Conservation (phyloP, 1,140 invertebrate genomes). For the Triops cancriformis region DNA sequence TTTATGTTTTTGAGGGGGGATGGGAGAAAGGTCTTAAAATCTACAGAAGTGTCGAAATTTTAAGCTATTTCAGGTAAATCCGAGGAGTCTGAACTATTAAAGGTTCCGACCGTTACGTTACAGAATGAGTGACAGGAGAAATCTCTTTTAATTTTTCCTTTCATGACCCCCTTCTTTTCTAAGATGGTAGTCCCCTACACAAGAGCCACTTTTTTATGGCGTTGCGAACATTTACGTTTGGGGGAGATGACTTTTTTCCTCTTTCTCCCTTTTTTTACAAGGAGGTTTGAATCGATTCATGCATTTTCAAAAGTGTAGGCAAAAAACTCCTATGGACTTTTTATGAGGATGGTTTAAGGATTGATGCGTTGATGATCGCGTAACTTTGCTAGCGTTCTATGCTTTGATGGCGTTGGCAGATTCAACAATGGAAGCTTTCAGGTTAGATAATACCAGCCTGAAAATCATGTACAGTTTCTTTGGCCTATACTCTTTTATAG, state of each 20-base stretch:
- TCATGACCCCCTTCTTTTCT: neutral
- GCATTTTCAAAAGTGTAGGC: neutral
- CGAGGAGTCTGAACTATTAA: neutral
- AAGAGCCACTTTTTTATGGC: neutral
- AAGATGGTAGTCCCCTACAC: neutral
- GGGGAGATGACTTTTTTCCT: neutral
- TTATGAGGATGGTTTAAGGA: neutral
- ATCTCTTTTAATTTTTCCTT: neutral
- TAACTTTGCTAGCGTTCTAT: neutral
- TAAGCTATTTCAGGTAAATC: neutral
- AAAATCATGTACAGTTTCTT: neutral
- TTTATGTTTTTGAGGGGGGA: neutral
- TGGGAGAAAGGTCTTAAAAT: neutral
- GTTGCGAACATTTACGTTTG: neutral
- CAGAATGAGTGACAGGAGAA: neutral
- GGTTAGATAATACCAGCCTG: neutral
- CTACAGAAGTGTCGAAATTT: neutral
- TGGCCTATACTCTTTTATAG: neutral
- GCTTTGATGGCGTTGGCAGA: conserved; percentile 8
- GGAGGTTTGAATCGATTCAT: neutral
- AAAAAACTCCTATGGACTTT: neutral
- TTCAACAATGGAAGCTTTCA: neutral
- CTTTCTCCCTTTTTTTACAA: neutral
- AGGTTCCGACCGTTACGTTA: neutral
- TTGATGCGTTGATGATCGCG: conserved; percentile 4